phyloP scores from a whole-genome alignment of 2,797 vertebrate genomes.

The Ciconia nigra region DNA sequence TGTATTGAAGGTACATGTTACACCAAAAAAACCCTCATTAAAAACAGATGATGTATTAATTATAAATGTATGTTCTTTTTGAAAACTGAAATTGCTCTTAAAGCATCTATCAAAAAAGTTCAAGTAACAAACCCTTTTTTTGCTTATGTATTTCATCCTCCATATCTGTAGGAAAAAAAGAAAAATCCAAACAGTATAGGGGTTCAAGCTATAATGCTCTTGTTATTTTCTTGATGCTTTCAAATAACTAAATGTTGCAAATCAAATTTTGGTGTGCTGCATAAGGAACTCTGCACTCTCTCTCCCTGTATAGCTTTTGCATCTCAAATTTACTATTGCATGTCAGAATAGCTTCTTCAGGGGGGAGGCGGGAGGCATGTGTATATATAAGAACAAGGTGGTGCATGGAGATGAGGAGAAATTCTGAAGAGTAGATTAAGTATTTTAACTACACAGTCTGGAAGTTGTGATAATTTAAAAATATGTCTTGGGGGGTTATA shows the following conservation, averaged over 20 bases:
- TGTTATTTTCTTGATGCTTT: not conserved
- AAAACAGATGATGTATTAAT: not conserved
- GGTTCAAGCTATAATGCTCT: not conserved
- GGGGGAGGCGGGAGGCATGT: not conserved
- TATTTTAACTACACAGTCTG: not conserved
- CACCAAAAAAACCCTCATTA: not conserved
- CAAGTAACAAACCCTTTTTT: not conserved
- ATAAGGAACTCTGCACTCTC: not conserved
- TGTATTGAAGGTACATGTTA: not conserved
- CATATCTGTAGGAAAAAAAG: not conserved
- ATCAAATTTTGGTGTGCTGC: not conserved
- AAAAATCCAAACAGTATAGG: not conserved
- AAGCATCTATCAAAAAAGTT: not conserved
- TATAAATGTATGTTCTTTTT: not conserved
- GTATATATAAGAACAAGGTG: not conserved
- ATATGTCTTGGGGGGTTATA: not conserved
- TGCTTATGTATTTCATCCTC: not conserved
- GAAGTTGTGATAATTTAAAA: not conserved
- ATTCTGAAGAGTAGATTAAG: not conserved
- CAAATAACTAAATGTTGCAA: not conserved
- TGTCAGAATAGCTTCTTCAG: not conserved
- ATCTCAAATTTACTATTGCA: not conserved
- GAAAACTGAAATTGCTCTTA: not conserved
- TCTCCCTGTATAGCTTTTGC: not conserved
- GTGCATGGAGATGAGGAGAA: not conserved